Evolutionary conservation across 2,888 invertebrate genomes (phyloP).

Genomic region (Diaphora mendica): DNA sequence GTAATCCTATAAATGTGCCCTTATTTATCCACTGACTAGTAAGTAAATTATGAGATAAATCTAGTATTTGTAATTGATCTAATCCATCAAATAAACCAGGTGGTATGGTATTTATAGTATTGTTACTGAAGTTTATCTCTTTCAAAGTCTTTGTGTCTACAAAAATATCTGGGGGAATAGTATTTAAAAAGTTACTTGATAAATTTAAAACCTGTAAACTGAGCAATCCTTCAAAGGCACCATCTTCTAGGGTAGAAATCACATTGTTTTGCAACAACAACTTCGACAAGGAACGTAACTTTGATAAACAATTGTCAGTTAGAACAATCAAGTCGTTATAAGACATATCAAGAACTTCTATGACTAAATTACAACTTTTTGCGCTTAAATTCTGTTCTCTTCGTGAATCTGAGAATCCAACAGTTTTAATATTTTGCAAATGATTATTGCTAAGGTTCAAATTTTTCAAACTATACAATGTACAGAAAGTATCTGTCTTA

Average conservation of each 20-base stretch:
- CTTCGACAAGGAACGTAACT: constrained; percentile 89
- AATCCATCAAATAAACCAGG: constrained; percentile 90
- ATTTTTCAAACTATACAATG: constrained; percentile 88
- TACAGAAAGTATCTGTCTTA: constrained; percentile 90
- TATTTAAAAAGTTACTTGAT: constrained; percentile 91
- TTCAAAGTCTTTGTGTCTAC: constrained; percentile 88
- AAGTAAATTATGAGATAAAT: constrained; percentile 90
- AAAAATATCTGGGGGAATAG: constrained; percentile 91
- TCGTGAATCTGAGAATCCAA: constrained; percentile 91
- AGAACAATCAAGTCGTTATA: constrained; percentile 90
- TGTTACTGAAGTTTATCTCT: constrained; percentile 91
- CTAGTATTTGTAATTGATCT: constrained; percentile 90
- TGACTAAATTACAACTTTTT: constrained; percentile 89
- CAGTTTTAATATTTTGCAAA: constrained; percentile 90
- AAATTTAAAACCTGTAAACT: constrained; percentile 91
- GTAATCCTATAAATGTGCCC: constrained; percentile 90
- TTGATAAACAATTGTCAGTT: constrained; percentile 89
- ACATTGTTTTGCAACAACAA: constrained; percentile 92
- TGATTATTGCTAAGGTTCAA: constrained; percentile 92
- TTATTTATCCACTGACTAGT: constrained; percentile 91
- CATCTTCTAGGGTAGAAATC: constrained; percentile 90
- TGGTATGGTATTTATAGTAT: constrained; percentile 91
- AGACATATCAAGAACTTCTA: constrained; percentile 91
- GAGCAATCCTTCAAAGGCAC: constrained; percentile 89
- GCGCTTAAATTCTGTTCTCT: constrained; percentile 85